Conservation (phyloP, 2,113 vertebrate genomes). For the Puma concolor region DNA sequence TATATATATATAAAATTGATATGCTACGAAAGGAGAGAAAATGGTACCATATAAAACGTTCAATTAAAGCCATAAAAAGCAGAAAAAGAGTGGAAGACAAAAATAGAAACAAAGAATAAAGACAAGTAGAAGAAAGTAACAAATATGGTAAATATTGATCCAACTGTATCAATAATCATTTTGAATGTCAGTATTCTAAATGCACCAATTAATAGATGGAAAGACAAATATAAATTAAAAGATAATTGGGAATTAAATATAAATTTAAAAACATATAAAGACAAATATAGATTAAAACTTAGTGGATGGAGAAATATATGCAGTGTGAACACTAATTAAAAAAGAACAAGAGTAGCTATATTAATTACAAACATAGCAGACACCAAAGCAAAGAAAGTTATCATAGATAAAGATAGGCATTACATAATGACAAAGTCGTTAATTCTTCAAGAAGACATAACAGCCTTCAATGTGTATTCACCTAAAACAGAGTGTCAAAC, state of each 20-base stretch:
- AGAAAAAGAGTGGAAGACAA: not conserved
- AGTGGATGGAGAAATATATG: not conserved
- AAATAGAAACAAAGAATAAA: not conserved
- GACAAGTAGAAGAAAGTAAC: not conserved
- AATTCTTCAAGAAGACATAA: not conserved
- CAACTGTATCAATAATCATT: not conserved
- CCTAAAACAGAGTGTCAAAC: not conserved
- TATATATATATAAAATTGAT: not conserved
- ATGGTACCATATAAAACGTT: not conserved
- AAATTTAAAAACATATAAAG: not conserved
- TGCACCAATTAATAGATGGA: not conserved
- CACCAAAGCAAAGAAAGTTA: constrained; percentile 7
- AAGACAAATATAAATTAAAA: not conserved
- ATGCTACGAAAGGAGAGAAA: not conserved
- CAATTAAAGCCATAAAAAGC: not conserved
- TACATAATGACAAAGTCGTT: not conserved
- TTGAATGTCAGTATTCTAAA: not conserved
- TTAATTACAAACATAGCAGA: not conserved
- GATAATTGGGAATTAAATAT: too few species aligned
- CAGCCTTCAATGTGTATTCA: not conserved
- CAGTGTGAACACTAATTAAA: not conserved
- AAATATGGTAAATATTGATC: not conserved
- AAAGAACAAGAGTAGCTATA: not conserved
- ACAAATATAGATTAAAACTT: not conserved
- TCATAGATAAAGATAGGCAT: not conserved